phyloP scores from a whole-genome alignment of 2,888 invertebrate species.

The Dryobota labecula region DNA sequence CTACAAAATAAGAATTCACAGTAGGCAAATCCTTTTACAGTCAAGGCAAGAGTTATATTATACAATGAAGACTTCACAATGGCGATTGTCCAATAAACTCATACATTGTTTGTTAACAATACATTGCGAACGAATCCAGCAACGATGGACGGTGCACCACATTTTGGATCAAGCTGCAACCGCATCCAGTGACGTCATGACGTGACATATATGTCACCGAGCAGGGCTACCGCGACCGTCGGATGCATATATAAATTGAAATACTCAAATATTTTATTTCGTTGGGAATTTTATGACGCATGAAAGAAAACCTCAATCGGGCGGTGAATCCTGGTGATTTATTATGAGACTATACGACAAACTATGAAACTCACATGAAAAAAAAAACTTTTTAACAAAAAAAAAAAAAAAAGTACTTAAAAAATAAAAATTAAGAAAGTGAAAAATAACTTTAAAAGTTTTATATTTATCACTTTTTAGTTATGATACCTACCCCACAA shows the following conservation, averaged over 20 bases:
- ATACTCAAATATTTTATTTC: constrained; percentile 24
- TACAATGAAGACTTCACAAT: constrained; percentile 3
- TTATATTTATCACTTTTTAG: too few relatives aligned
- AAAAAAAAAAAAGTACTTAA: too few relatives aligned
- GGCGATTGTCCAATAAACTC: constrained; percentile 12
- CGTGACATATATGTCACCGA: constrained; percentile 15
- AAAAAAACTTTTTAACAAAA: too few relatives aligned
- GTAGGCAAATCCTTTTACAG: neutral
- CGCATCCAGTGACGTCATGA: constrained; percentile 28
- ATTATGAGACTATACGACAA: neutral
- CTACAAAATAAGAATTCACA: neutral
- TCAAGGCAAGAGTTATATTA: too few relatives aligned
- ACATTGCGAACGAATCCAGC: constrained; percentile 2
- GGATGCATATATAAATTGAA: constrained; percentile 10
- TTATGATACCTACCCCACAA: too few relatives aligned
- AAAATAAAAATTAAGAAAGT: too few relatives aligned
- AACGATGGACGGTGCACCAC: constrained; percentile 19
- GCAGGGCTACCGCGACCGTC: constrained; percentile 12
- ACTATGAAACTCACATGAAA: neutral
- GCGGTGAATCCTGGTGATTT: neutral
- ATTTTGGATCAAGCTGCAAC: constrained; percentile 42
- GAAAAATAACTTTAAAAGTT: too few relatives aligned
- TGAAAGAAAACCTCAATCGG: neutral
- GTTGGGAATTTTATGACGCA: neutral
- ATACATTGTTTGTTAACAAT: constrained; percentile 27